These are phyloP conservation scores for Otocyon megalotis DNA, from an alignment of 2,113 vertebrate genomes.

Conservation along the genomic window DNA sequence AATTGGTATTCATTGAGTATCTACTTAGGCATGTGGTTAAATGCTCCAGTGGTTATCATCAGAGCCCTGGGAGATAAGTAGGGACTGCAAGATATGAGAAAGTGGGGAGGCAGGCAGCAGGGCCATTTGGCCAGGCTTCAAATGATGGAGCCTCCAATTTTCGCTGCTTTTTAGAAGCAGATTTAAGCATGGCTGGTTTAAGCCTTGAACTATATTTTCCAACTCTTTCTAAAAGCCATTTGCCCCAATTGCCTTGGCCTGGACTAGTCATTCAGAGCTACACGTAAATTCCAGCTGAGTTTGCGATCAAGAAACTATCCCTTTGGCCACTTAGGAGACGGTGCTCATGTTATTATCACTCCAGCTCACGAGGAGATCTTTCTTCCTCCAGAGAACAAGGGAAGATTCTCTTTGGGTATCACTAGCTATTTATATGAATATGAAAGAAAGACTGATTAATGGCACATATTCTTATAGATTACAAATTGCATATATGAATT, in stretches of 20 bases:
- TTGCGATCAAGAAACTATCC: not conserved
- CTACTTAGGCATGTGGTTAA: not conserved
- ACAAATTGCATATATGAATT: not conserved
- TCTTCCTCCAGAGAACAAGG: not conserved
- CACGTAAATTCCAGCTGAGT: not conserved
- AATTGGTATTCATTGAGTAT: not conserved
- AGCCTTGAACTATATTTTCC: not conserved
- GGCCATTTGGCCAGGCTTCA: not conserved
- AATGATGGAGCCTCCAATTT: not conserved
- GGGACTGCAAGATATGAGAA: not conserved
- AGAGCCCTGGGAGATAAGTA: not conserved
- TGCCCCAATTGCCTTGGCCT: not conserved
- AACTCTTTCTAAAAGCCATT: conserved; percentile 31
- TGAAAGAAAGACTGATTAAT: conserved; percentile 3
- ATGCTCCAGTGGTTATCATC: not conserved
- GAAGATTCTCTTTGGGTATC: not conserved
- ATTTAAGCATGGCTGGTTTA: conserved; percentile 7
- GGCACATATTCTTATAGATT: not conserved
- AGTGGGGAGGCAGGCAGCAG: not conserved
- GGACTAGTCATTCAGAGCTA: not conserved
- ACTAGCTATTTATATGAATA: not conserved
- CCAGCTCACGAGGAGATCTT: not conserved
- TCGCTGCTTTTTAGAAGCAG: not conserved
- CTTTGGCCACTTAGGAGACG: not conserved
- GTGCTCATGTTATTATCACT: not conserved